Base-by-base conservation (phyloP, 2,797 vertebrate genomes). In the Coregonus suidteri region DNA sequence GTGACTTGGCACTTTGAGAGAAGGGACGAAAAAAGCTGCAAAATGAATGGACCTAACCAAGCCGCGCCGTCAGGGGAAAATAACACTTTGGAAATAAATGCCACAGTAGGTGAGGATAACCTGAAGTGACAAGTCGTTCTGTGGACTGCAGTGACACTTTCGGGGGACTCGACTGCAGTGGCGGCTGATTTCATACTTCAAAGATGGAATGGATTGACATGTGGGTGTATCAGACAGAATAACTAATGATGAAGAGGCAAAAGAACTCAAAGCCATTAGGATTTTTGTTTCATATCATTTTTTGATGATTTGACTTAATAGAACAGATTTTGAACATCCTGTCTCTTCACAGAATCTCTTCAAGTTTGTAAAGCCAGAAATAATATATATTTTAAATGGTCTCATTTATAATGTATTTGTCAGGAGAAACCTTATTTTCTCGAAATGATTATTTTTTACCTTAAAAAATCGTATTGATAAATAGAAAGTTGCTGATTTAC, bases 1-100 rank as follows among this genome's bases (percentile, higher is more conserved):
- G 18, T 88, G 90, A 91, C 87, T 78, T 77, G 80, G 84, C 81
- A 75, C 73, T 86, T 82, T 81, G 1, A n/a, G 37, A 11, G 16
- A 4, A 14, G 11, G 9, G 25, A 3, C 4, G 71, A 56, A 75
- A 20, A 59, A 15, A 54, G 47, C 30, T 25, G 13, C 14, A 34
- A 70, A 78, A 78, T 71, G 14, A 78, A 67, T 1, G 76, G 73
- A 77, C 78, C 20, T 7, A 66, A 64, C 25, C 54, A 65, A 51
- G 41, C 51, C 1, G 41, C 77, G 74, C 20, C 73, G 41, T 51
- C 69, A n/a, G 68, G 18, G 52, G 78, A 78, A 80, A 59, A 35
- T 0, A 62, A 30, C 16, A 47, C 18, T 74, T 47, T 53, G 74
- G 4, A n/a, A 66, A 54, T 4, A 53, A 53, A 71, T 6, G 35